Conservation (phyloP, 1,140 invertebrate species). For the Pseudomyrmex cubaensis region DNA sequence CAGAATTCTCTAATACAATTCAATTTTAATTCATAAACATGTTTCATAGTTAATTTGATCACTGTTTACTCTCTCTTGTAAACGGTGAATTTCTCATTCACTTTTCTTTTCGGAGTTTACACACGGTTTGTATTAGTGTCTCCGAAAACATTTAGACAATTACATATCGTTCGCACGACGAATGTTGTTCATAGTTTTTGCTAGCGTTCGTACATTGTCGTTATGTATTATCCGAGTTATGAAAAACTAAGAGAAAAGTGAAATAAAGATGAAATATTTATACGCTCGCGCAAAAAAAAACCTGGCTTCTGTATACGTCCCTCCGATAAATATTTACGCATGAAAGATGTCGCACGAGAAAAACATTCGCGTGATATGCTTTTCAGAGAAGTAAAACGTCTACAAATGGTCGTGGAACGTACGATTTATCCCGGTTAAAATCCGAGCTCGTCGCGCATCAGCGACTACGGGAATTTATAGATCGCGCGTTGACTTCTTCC, state of each 20-base stretch:
- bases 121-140: too few relatives aligned
- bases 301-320: neutral
- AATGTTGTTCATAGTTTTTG: neutral
- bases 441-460: slow-evolving; percentile 61
- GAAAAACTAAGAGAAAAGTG: neutral
- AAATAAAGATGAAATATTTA: slow-evolving; percentile 50
- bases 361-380: slow-evolving; percentile 22
- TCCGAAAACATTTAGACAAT: neutral
- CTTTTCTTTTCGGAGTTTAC: too few relatives aligned
- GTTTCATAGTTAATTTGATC: too few relatives aligned
- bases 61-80: too few relatives aligned
- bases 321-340: slow-evolving; percentile 56
- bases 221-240: neutral
- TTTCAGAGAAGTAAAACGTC: slow-evolving; percentile 18
- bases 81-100: too few relatives aligned
- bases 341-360: slow-evolving; percentile 34
- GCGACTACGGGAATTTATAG: slow-evolving; percentile 70
- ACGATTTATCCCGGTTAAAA: slow-evolving; percentile 70
- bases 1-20: neutral
- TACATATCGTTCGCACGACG: neutral
- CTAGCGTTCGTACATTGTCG: neutral
- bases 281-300: slow-evolving; percentile 24
- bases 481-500: slow-evolving; percentile 60
- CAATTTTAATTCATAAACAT: too few relatives aligned
- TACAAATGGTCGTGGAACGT: slow-evolving; percentile 10